Conservation (phyloP, 2,113 vertebrate species). For the Gobius niger region DNA sequence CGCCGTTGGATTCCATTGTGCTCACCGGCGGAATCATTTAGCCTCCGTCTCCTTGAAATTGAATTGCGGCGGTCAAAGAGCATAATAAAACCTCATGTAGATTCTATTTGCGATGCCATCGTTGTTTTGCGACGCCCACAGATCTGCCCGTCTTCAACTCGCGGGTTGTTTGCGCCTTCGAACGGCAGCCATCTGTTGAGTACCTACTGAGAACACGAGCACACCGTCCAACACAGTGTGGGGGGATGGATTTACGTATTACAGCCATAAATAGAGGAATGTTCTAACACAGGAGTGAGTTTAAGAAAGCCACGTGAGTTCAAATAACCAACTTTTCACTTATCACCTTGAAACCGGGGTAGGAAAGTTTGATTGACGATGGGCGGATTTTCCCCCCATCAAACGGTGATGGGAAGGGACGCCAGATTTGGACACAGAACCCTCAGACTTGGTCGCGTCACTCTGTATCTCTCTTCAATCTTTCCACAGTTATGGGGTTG, state of each 20-base stretch:
- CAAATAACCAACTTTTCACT: too few relatives aligned
- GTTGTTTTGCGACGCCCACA: background rate
- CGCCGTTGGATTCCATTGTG: too few relatives aligned
- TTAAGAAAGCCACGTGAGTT: background rate
- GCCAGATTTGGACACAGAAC: too few relatives aligned
- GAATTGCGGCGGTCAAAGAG: conserved; percentile 34
- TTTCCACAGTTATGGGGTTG: too few relatives aligned
- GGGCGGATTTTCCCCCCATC: too few relatives aligned
- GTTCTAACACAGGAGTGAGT: conserved; percentile 22
- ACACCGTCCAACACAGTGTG: conserved; percentile 25
- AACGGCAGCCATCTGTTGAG: conserved; percentile 54
- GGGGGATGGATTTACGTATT: conserved; percentile 49
- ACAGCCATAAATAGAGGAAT: conserved; percentile 32
- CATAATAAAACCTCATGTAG: conserved; percentile 14
- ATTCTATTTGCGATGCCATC: conserved; percentile 1
- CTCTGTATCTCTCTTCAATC: too few relatives aligned
- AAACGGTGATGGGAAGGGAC: too few relatives aligned
- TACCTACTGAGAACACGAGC: conserved; percentile 30
- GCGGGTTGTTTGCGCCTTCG: conserved; percentile 45
- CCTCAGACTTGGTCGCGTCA: too few relatives aligned
- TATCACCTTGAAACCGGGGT: too few relatives aligned
- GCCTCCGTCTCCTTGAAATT: background rate
- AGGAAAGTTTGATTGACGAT: too few relatives aligned
- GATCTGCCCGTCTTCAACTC: conserved; percentile 30
- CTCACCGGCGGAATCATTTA: too few relatives aligned